Conservation (phyloP, 2,888 invertebrate genomes). For the Ochropleura leucogaster region DNA sequence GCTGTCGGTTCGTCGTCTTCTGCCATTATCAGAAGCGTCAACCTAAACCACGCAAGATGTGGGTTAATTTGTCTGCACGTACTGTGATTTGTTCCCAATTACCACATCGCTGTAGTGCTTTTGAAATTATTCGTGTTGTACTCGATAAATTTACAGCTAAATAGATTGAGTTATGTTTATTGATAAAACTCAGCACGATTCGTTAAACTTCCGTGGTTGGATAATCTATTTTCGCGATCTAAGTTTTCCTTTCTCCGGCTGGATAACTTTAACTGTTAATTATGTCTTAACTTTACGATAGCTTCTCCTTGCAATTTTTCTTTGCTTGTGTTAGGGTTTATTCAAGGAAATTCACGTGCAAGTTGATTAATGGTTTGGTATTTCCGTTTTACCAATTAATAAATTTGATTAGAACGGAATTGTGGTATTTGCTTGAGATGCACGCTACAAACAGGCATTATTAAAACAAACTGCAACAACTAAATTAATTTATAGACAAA, state of each 20-base stretch:
- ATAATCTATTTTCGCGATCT: constrained; percentile 70
- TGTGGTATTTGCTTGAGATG: constrained; percentile 1
- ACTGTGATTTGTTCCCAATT: constrained; percentile 67
- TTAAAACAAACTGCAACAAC: constrained; percentile 3
- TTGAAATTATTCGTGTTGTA: constrained; percentile 67
- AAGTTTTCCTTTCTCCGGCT: constrained; percentile 69
- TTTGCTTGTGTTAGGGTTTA: neutral
- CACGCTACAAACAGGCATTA: neutral
- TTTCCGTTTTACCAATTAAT: neutral
- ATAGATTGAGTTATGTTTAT: constrained; percentile 71
- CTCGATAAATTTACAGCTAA: constrained; percentile 62
- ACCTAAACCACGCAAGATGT: constrained; percentile 64
- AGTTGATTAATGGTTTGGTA: neutral
- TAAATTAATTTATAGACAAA: constrained; percentile 52
- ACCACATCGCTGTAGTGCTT: constrained; percentile 63
- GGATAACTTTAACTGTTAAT: constrained; percentile 64
- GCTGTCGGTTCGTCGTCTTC: constrained; percentile 41
- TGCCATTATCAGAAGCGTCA: constrained; percentile 56
- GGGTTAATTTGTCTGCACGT: constrained; percentile 69
- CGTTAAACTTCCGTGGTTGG: constrained; percentile 68
- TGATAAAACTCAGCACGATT: constrained; percentile 69
- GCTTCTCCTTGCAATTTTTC: constrained; percentile 28
- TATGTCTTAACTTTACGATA: constrained; percentile 36
- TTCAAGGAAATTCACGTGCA: neutral
- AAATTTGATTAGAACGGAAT: neutral